These are phyloP conservation scores for Caenorhabditis uteleia DNA, from an alignment of 2,888 invertebrate genomes.

Conservation along the genomic window DNA sequence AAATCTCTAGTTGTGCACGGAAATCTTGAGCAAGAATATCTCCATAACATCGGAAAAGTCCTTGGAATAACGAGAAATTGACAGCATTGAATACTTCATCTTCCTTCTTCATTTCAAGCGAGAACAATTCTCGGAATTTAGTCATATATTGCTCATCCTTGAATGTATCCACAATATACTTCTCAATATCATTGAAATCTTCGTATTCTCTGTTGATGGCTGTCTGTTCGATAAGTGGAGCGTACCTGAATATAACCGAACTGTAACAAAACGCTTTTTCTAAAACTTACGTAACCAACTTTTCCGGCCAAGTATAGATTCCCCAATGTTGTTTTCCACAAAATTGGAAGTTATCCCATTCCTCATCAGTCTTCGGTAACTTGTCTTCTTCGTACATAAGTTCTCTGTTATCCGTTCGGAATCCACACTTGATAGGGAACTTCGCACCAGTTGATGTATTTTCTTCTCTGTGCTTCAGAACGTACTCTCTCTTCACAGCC, in stretches of 20 bases:
- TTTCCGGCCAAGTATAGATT: conserved; percentile 75
- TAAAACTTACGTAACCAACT: conserved; percentile 48
- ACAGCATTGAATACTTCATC: conserved; percentile 81
- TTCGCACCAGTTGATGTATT: conserved; percentile 56
- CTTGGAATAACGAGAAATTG: conserved; percentile 79
- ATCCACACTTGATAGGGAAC: conserved; percentile 69
- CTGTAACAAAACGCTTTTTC: neutral
- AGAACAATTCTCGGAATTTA: conserved; percentile 45
- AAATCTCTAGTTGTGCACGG: conserved; percentile 76
- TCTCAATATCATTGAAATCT: conserved; percentile 48
- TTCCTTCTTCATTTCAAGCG: conserved; percentile 80
- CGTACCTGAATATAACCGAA: conserved; percentile 42
- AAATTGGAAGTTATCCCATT: conserved; percentile 80
- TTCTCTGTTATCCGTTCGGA: conserved; percentile 76
- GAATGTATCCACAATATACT: conserved; percentile 51
- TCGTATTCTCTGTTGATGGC: conserved; percentile 49
- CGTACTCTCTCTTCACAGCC: conserved; percentile 53
- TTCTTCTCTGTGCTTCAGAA: conserved; percentile 29
- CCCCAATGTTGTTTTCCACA: conserved; percentile 77
- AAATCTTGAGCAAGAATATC: conserved; percentile 76
- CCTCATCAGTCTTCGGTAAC: conserved; percentile 76
- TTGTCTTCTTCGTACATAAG: conserved; percentile 50
- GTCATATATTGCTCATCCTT: conserved; percentile 36
- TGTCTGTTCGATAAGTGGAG: conserved; percentile 53
- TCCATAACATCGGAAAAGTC: conserved; percentile 82